A percentile compares a stretch with the other conserved stretches of the same genome.
These are phyloP conservation scores for Glaucomys volans DNA, from an alignment of 2,113 vertebrate genomes.

Conservation along the genomic window DNA sequence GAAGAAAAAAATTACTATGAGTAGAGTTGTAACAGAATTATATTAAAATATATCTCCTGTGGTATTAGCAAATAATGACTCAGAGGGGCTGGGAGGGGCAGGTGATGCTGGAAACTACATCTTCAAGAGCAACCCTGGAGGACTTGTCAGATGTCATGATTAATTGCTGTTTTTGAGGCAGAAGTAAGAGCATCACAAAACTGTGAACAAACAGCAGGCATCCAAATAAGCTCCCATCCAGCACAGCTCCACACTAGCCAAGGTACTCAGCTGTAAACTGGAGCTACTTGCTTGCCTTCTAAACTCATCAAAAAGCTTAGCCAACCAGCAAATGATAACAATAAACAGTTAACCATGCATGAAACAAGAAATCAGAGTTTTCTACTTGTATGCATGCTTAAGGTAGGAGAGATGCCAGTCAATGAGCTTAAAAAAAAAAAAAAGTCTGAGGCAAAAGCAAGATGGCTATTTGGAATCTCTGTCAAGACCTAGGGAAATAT, in stretches of 20 bases:
- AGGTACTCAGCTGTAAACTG: constrained; percentile 55
- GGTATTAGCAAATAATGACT: background rate
- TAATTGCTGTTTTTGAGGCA: constrained; percentile 61
- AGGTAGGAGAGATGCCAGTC: constrained; percentile 61
- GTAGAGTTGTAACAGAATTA: background rate
- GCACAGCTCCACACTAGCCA: background rate
- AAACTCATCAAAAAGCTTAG: constrained; percentile 73
- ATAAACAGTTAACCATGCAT: constrained; percentile 61
- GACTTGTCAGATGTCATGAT: constrained; percentile 58
- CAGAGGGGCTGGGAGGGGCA: background rate
- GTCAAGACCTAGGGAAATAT: background rate
- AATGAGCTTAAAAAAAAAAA: background rate
- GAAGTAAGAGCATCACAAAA: constrained; percentile 55
- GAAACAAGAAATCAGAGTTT: constrained; percentile 74
- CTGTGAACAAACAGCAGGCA: constrained; percentile 42
- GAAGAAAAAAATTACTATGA: background rate
- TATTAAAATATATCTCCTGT: background rate
- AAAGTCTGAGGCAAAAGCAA: background rate
- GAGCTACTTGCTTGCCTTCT: constrained; percentile 43
- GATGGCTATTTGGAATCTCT: background rate
- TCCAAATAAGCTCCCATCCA: constrained; percentile 51
- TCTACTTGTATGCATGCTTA: constrained; percentile 36
- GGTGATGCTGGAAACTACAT: background rate
- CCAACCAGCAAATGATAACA: constrained; percentile 73
- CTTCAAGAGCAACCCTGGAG: background rate